Base-by-base conservation (phyloP, 2,888 invertebrate genomes). In the Asteroscopus sphinx region DNA sequence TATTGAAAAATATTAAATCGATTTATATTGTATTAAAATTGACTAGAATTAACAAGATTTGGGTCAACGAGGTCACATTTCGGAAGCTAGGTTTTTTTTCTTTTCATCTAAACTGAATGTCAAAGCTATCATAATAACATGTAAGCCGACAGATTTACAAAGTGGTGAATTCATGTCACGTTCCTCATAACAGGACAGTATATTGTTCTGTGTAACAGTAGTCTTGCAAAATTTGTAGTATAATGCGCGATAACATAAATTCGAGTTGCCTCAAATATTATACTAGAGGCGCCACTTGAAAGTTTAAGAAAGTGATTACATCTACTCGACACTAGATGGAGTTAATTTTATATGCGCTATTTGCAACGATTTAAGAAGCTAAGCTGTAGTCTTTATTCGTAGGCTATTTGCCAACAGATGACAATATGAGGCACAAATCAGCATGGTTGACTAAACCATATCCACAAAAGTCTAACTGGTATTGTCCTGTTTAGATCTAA, bases 41-140 rank as follows among this genome's bases (percentile, higher is more conserved):
- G 62, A 75, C 70, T 70, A 68, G 58, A 61, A 69, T 54, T 68
- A 71, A 42, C 53, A 55, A 66, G 71, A 82, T 81, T 66, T 82
- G 80, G 86, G 87, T 88, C 88, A 85, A 80, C 76, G 61, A 81
- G 82, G 81, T 87, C 85, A 88, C 86, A 84, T 85, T 83, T 87
- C 80, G 76, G 79, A 77, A 78, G 76, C 68, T 73, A 74, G 76
- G 71, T 49, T 56, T 76, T 78, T 21, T 21, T 21, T 21, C 78
- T 76, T 80, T 76, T 81, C 63, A 76, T 68, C 73, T 76, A 57
- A 48, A 53, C 68, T 80, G 83, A 85, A 86, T 80, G 82, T 82
- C 86, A 88, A 85, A 87, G 81, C 67, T 73, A 80, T 80, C 75
- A 80, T 77, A 80, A 73, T 73, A 79, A 71, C 68, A 62, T 63